These are phyloP conservation scores for Eupsittula cactorum DNA, from an alignment of 2,113 vertebrate genomes.

Conservation along the genomic window DNA sequence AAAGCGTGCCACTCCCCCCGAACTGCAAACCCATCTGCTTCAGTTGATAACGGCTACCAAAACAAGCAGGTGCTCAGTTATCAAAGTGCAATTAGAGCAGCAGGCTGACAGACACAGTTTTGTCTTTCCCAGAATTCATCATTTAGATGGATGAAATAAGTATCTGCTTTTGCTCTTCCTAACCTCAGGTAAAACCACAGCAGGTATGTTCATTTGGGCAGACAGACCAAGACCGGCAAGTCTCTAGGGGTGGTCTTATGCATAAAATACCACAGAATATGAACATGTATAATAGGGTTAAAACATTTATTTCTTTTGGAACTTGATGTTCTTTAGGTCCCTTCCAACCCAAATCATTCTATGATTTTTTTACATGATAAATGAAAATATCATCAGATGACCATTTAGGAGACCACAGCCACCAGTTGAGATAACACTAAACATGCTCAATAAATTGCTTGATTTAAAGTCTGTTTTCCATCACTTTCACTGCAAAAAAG, in stretches of 20 bases:
- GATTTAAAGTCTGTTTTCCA: neutral
- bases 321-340: neutral
- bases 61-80: constrained; percentile 34
- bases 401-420: neutral
- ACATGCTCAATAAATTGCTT: neutral
- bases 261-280: neutral
- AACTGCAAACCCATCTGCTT: constrained; percentile 46
- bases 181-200: neutral
- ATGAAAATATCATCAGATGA: neutral
- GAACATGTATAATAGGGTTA: neutral
- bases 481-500: neutral
- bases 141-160: neutral
- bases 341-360: neutral
- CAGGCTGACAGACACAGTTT: neutral
- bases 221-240: neutral
- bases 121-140: neutral
- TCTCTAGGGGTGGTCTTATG: neutral
- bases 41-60: neutral
- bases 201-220: rapidly evolving
- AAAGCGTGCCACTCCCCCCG: neutral
- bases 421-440: neutral
- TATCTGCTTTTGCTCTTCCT: neutral
- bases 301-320: neutral
- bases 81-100: constrained; percentile 5
- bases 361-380: neutral